Percentiles rank a stretch among this genome's conserved stretches.
Evolutionary conservation across 2,113 vertebrate genomes (phyloP).

Genomic region (Actenoides lindsayi): DNA sequence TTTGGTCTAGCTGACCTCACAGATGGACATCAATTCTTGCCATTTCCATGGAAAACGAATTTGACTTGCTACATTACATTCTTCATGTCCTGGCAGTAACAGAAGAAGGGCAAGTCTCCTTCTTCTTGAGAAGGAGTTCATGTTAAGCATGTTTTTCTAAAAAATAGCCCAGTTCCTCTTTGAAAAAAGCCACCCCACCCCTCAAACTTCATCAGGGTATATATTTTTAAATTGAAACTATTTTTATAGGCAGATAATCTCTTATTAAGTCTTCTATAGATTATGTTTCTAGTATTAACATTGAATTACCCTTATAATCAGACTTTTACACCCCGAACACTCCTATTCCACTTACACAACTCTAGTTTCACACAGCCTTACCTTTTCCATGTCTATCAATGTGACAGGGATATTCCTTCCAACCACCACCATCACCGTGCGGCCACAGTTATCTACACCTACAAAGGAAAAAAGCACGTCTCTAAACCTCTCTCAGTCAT

Average conservation of each 20-base stretch:
- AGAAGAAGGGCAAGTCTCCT: background rate
- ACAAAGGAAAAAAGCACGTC: background rate
- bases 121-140: background rate
- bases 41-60: background rate
- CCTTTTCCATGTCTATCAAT: conserved; percentile 95
- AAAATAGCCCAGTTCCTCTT: background rate
- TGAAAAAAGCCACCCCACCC: background rate
- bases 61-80: background rate
- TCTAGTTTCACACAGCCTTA: conserved; percentile 53
- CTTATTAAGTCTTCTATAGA: background rate
- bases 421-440: conserved; percentile 94
- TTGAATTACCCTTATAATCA: background rate
- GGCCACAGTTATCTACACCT: conserved; percentile 93
- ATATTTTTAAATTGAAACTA: background rate
- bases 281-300: background rate
- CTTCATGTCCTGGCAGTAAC: background rate
- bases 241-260: no score
- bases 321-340: background rate
- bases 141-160: background rate
- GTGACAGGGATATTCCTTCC: conserved; percentile 97
- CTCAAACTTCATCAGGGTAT: background rate
- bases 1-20: background rate
- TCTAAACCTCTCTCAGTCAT: background rate
- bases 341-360: background rate
- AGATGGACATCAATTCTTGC: background rate